Base-by-base conservation (phyloP, 2,888 invertebrate species). In the Papilio protenor region DNA sequence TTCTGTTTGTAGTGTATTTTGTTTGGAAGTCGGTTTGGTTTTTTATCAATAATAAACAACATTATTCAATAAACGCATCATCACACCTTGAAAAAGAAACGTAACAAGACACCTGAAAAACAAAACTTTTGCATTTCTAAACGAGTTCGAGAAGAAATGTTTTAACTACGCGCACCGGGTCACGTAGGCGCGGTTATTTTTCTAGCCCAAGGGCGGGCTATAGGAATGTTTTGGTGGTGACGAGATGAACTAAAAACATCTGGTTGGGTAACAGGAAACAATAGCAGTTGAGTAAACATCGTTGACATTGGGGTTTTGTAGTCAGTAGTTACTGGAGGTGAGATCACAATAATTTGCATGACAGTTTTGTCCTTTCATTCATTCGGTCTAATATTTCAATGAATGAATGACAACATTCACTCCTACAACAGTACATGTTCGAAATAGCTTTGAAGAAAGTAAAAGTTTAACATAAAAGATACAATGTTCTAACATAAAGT, bases 181-280 rank as follows among this genome's bases (percentile, higher is more conserved):
- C 92, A 92, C 92, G 92, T 92, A 92, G 87, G 85, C 91, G 79
- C 81, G 82, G 64, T 47, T 49, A 81, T 83, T 85, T 85, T 85
- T 86, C 87, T 90, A 83, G 91, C 88, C 84, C 91, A 92, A 91
- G 90, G 91, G 85, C 91, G 84, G 59, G 49, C 18, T 59, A 79
- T 72, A 79, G 77, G n/a, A 27, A 74, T 61, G 75, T 79, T 66
- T 45, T 57, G 71, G 61, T 69, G 47, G 23, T 23, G 79, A 69
- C 76, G 61, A 52, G 47, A 61, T 75, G 75, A 49, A 61, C n/a
- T 73, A n/a, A n/a, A 66, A 66, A 69, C 45, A 45, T 21, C 40
- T 66, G n/a, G 33, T n/a, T 45, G 45, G 45, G 21, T 8, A 69
- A 45, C 45, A 69, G 66, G 45, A 69, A 69, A 69, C 12, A 69